phyloP scores from a whole-genome alignment of 2,888 invertebrate genomes.

The Thera britannica region DNA sequence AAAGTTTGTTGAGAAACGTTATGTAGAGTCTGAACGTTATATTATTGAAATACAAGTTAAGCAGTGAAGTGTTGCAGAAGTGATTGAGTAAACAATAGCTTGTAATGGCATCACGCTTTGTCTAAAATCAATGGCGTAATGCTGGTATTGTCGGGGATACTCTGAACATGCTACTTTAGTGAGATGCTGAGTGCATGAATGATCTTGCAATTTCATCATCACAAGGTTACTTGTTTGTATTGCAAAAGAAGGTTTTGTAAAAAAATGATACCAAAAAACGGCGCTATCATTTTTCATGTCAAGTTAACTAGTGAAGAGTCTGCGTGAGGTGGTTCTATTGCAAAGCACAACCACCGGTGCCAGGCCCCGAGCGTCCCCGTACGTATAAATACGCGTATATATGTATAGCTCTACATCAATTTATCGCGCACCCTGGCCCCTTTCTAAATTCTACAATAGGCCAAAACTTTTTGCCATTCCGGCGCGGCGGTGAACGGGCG shows the following conservation, averaged over 20 bases:
- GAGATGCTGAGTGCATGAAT: slow-evolving; percentile 28
- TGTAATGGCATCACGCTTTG: slow-evolving; percentile 71
- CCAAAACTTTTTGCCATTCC: slow-evolving; percentile 43
- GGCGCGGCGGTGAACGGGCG: slow-evolving; percentile 25
- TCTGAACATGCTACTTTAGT: slow-evolving; percentile 28
- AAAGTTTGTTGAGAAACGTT: neutral
- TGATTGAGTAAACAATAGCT: slow-evolving; percentile 73
- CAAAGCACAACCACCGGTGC: slow-evolving; percentile 63
- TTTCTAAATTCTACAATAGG: slow-evolving; percentile 48
- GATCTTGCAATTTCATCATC: slow-evolving; percentile 25
- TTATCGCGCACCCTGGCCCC: slow-evolving; percentile 47
- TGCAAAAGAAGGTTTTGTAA: neutral
- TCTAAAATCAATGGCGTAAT: slow-evolving; percentile 71
- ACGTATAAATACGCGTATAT: slow-evolving; percentile 48
- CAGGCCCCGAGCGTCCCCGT: slow-evolving; percentile 73
- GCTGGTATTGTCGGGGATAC: slow-evolving; percentile 65
- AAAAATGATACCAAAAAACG: slow-evolving; percentile 8
- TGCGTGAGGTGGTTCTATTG: slow-evolving; percentile 68
- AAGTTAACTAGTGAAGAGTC: slow-evolving; percentile 56
- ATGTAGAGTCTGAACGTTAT: too few species aligned
- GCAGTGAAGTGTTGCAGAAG: slow-evolving; percentile 65
- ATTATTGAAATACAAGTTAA: slow-evolving; percentile 34
- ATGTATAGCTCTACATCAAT: slow-evolving; percentile 55
- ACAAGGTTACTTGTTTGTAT: neutral
- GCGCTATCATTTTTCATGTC: slow-evolving; percentile 55